Conservation (phyloP, 2,797 vertebrate species). For the Sebastes taczanowskii region DNA sequence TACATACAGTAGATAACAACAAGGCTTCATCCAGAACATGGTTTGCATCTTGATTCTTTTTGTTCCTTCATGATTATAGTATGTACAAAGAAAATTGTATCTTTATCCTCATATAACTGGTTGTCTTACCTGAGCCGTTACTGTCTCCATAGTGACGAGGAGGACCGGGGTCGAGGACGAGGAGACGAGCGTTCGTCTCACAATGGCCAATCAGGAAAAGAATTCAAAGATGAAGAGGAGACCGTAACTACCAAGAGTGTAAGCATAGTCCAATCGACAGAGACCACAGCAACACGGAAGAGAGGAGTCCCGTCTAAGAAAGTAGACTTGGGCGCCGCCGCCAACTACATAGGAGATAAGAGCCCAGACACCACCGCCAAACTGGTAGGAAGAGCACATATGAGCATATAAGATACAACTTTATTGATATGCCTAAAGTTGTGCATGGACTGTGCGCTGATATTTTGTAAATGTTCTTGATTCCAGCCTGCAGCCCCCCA, state of each 20-base stretch:
- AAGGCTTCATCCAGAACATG: background rate
- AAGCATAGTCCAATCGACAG: conserved; percentile 94
- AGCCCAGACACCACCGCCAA: conserved; percentile 77
- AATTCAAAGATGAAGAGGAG: conserved; percentile 97
- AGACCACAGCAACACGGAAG: conserved; percentile 94
- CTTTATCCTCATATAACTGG: fast-evolving
- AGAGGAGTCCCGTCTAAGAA: conserved; percentile 92
- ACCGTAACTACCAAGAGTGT: conserved; percentile 94
- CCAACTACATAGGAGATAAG: conserved; percentile 91
- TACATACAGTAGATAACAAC: background rate
- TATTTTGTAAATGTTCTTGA: conserved; percentile 34
- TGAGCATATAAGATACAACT: background rate
- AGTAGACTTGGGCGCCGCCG: conserved; percentile 95
- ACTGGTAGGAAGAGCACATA: conserved; percentile 79
- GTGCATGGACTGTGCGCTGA: background rate
- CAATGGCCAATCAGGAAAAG: conserved; percentile 85
- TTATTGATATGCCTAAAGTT: background rate
- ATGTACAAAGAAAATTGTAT: background rate
- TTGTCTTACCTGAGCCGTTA: background rate
- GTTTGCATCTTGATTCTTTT: background rate
- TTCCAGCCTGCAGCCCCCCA: conserved; percentile 80
- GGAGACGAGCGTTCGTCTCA: conserved; percentile 71
- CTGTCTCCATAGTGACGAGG: conserved; percentile 88
- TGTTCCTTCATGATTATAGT: background rate
- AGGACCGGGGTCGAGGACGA: conserved; percentile 74